Evolutionary conservation across 2,888 invertebrate species (phyloP), one percentile per base, ranked within the genome.

Genomic region (Entomobrya multifasciata): DNA sequence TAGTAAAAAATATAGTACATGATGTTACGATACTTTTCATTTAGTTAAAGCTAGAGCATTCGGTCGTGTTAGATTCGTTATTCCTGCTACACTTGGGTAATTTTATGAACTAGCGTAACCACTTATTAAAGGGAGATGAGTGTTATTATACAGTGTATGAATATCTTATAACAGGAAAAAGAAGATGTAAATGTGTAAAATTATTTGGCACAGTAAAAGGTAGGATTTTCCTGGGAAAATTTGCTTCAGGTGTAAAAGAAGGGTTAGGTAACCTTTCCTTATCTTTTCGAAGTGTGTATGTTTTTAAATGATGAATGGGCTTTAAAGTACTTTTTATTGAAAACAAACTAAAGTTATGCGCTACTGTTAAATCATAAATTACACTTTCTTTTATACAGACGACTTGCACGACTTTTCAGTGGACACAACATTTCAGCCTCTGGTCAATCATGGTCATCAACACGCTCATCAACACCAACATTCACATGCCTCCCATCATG

Each of bases 401-500:
- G 91, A 91, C 81, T 78, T 90, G 78, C 90, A 90, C 74, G 91
- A 91, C 52, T 91, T 89, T 88, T 83, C 88, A 36, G 82, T 91
- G 76, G 90, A 91, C 25, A 89, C 88, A 62, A 79, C 90, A 27
- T 90, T 88, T 78, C 90, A 88, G 74, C 87, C 89, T 52, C 90
- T 90, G 79, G 70, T 90, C 41, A 91, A 89, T 83, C 90, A 91
- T 79, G 90, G 90, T 65, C 90, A 89, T 57, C 89, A 77, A 17
- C 85, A 89, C 76, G 79, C 79, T 44, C 86, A 82, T 36, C 88
- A 86, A 22, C 86, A 82, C 25, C 88, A 86, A 22, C 84, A 87
- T 80, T 87, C 82, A 57, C 90, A 90, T 78, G 74, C 83, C 22
- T 80, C 88, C 36, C 89, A 90, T 60, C 85, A 89, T n/a, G 81